Evolutionary conservation across 2,797 vertebrate genomes (phyloP).

Genomic region (Spondyliosoma cantharus): DNA sequence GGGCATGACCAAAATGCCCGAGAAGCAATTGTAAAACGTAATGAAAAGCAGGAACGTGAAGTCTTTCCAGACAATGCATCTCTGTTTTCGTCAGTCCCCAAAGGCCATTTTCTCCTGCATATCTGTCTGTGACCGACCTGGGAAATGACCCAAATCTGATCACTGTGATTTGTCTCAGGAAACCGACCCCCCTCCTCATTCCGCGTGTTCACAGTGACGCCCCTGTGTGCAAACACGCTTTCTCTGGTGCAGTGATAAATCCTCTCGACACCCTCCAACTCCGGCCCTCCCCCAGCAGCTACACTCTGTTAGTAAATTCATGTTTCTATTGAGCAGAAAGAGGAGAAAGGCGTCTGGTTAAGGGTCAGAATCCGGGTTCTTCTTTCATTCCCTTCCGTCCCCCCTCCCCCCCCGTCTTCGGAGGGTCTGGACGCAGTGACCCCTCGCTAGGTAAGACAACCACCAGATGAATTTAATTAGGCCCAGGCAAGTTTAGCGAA

Average conservation of each 20-base stretch:
- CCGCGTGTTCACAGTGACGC: slow-evolving; percentile 52
- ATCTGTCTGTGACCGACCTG: slow-evolving; percentile 48
- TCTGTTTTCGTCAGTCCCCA: slow-evolving; percentile 61
- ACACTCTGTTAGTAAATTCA: slow-evolving; percentile 62
- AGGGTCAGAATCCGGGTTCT: slow-evolving; percentile 50
- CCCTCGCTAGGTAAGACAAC: slow-evolving; percentile 76
- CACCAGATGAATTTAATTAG: slow-evolving; percentile 85
- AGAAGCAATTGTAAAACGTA: slow-evolving; percentile 49
- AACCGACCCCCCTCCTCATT: slow-evolving; percentile 65
- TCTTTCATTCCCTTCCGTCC: slow-evolving; percentile 51
- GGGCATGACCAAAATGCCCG: slow-evolving; percentile 16
- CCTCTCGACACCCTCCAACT: slow-evolving; percentile 47
- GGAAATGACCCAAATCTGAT: slow-evolving; percentile 74
- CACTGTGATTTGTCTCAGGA: slow-evolving; percentile 77
- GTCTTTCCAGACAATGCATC: slow-evolving; percentile 57
- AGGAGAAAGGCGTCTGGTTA: slow-evolving; percentile 47
- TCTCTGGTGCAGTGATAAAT: slow-evolving; percentile 68
- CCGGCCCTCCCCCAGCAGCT: slow-evolving; percentile 34
- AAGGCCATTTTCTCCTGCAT: slow-evolving; percentile 45
- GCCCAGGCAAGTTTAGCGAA: slow-evolving; percentile 63
- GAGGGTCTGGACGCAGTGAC: slow-evolving; percentile 74
- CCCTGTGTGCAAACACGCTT: slow-evolving; percentile 62
- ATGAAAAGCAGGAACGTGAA: slow-evolving; percentile 59
- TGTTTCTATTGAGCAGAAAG: slow-evolving; percentile 68
- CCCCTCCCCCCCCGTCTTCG: slow-evolving; percentile 40